Evolutionary conservation across 2,888 invertebrate species (phyloP).

Genomic region (Brachyopa scutellaris): DNA sequence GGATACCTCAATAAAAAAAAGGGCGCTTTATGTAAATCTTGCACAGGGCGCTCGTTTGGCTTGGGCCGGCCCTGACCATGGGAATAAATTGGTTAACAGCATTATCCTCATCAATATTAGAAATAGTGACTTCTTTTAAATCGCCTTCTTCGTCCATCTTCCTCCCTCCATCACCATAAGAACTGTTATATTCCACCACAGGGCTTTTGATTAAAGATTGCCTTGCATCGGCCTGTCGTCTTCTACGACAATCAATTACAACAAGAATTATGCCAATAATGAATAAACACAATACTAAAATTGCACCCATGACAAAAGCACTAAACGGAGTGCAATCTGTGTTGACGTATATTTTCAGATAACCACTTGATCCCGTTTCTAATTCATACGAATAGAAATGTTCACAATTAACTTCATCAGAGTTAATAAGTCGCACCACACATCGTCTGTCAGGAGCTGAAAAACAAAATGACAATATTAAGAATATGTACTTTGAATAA

Average conservation of each 20-base stretch:
- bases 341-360: slow-evolving; percentile 76
- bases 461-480: neutral
- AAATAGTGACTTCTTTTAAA: too few relatives aligned
- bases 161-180: too few relatives aligned
- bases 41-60: too few relatives aligned
- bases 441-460: slow-evolving; percentile 75
- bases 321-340: slow-evolving; percentile 76
- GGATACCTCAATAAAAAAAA: too few relatives aligned
- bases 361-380: slow-evolving; percentile 74
- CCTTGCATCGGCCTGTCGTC: slow-evolving; percentile 83
- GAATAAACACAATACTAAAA: slow-evolving; percentile 82
- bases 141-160: too few relatives aligned
- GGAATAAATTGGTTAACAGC: too few relatives aligned
- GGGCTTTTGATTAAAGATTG: slow-evolving; percentile 84
- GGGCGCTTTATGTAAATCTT: too few relatives aligned
- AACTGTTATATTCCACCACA: slow-evolving; percentile 83
- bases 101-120: too few relatives aligned
- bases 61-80: too few relatives aligned
- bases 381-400: slow-evolving; percentile 78
- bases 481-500: neutral
- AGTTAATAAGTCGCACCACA: slow-evolving; percentile 77
- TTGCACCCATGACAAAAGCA: slow-evolving; percentile 74
- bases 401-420: slow-evolving; percentile 78
- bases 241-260: slow-evolving; percentile 81
- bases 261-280: slow-evolving; percentile 82